Evolutionary conservation across 2,888 invertebrate species (phyloP).

Genomic region (Caradrina kadenii): DNA sequence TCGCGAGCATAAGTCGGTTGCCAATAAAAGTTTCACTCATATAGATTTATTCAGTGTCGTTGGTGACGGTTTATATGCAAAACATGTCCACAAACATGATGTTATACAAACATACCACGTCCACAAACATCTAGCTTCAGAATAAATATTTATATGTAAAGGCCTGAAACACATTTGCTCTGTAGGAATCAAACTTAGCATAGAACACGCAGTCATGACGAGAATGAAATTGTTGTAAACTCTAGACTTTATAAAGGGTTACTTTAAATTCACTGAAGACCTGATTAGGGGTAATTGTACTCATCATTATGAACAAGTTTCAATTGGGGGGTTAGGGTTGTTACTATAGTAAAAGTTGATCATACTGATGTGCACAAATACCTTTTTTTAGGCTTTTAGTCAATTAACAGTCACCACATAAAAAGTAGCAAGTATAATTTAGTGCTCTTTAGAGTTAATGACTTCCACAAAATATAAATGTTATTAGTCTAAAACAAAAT

Average conservation of each 20-base stretch:
- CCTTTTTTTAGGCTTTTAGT: too few relatives aligned
- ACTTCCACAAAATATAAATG: slow-evolving; percentile 29
- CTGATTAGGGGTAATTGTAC: too few relatives aligned
- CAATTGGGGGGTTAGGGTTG: too few relatives aligned
- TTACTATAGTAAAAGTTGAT: too few relatives aligned
- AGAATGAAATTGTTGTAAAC: slow-evolving; percentile 2
- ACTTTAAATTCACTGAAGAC: too few relatives aligned
- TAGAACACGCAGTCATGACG: background rate
- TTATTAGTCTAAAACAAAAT: slow-evolving; percentile 11
- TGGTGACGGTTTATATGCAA: slow-evolving; percentile 33
- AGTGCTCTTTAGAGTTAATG: background rate
- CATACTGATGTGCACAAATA: too few relatives aligned
- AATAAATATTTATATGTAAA: slow-evolving; percentile 20
- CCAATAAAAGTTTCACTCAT: slow-evolving; percentile 20
- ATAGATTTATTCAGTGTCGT: slow-evolving; percentile 16
- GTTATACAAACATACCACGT: slow-evolving; percentile 49
- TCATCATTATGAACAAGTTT: too few relatives aligned
- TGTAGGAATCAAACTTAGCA: slow-evolving; percentile 23
- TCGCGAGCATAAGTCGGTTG: background rate
- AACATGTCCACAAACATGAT: slow-evolving; percentile 32
- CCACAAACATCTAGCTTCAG: slow-evolving; percentile 33
- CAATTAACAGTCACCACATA: background rate
- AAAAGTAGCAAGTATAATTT: slow-evolving; percentile 5
- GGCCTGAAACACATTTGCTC: slow-evolving; percentile 28
- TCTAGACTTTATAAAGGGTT: background rate